phyloP scores from a whole-genome alignment of 2,888 invertebrate genomes.

The Eupithecia dodoneata region DNA sequence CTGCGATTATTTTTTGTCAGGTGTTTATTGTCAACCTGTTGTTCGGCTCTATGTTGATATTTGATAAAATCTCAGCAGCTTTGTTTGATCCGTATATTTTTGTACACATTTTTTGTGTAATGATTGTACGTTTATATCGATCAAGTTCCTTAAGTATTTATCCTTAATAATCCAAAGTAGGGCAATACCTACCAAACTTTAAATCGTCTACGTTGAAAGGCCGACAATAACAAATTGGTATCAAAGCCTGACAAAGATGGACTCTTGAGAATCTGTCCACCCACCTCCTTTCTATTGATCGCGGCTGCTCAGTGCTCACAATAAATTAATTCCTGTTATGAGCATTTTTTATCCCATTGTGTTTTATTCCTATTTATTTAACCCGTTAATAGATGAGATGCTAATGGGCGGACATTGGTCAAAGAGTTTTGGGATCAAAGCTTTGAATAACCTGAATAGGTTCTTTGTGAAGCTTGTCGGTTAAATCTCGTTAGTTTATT shows the following conservation, averaged over 20 bases:
- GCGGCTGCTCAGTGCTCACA: constrained; percentile 74
- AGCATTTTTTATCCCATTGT: constrained; percentile 81
- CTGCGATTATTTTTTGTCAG: constrained; percentile 75
- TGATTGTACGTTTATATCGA: constrained; percentile 40
- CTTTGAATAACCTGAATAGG: constrained; percentile 51
- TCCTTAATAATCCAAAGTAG: constrained; percentile 63
- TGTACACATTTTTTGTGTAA: constrained; percentile 45
- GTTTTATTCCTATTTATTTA: constrained; percentile 74
- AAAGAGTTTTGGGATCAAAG: constrained; percentile 61
- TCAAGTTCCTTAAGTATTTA: constrained; percentile 35
- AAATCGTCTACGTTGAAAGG: constrained; percentile 79
- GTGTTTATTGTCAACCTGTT: constrained; percentile 82
- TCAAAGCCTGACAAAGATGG: constrained; percentile 83
- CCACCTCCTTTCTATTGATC: constrained; percentile 81
- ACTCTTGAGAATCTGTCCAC: constrained; percentile 83
- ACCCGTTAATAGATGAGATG: constrained; percentile 66
- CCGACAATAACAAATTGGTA: constrained; percentile 83
- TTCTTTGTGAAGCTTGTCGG: constrained; percentile 42
- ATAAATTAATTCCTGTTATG: constrained; percentile 83
- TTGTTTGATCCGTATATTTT: constrained; percentile 55
- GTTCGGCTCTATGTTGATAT: constrained; percentile 51
- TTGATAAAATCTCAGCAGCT: constrained; percentile 66
- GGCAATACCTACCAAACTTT: constrained; percentile 78
- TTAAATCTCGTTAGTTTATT: constrained; percentile 43
- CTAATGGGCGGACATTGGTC: constrained; percentile 80